A percentile compares a stretch with the other conserved stretches of the same genome.
Conservation (phyloP, 2,797 vertebrate species). For the Anolis apletophallus region DNA sequence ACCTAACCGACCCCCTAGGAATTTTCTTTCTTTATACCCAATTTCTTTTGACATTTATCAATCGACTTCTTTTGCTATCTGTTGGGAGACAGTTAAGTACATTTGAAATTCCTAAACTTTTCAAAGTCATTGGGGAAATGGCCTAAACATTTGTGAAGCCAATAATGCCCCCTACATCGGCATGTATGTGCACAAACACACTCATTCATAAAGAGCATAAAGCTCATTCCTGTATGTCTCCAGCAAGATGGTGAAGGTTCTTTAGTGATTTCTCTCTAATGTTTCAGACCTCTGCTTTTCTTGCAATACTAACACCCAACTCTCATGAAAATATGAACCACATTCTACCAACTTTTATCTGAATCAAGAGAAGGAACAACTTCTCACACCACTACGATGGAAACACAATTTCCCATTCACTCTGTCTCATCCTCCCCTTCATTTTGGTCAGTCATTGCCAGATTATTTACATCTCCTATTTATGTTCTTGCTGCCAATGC, state of each 20-base stretch:
- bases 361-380: not conserved
- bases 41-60: conserved; percentile 49
- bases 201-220: not conserved
- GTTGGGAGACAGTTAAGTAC: conserved; percentile 59
- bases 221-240: not conserved
- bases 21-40: conserved; percentile 39
- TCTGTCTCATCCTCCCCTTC: not conserved
- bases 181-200: too few relatives aligned
- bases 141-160: not conserved
- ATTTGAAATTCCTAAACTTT: conserved; percentile 61
- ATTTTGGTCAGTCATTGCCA: too few relatives aligned
- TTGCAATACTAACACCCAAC: not conserved
- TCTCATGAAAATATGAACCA: not conserved
- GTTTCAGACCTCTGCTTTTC: not conserved
- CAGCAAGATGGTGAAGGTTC: not conserved
- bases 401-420: too few relatives aligned
- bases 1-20: not conserved
- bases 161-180: not conserved
- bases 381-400: too few relatives aligned
- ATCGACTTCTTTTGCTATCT: conserved; percentile 47
- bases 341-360: not conserved
- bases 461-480: not conserved
- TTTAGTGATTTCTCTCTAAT: not conserved
- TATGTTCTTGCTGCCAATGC: too few relatives aligned
- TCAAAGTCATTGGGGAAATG: conserved; percentile 35